A percentile compares a stretch with the other conserved stretches of the same genome.
Evolutionary conservation across 2,797 vertebrate species (phyloP).

Genomic region (Amblyopsis hoosieri): DNA sequence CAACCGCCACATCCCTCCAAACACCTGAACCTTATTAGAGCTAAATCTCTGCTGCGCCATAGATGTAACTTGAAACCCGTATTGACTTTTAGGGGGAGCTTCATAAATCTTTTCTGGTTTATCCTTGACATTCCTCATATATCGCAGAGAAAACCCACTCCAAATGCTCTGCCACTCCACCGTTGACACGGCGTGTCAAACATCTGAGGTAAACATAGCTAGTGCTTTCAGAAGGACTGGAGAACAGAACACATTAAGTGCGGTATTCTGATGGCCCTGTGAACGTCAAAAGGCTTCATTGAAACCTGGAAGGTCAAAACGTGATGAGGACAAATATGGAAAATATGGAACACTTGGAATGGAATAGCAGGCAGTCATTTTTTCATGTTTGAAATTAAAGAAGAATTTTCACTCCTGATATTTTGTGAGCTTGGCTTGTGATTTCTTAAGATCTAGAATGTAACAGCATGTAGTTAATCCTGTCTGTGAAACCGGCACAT

Average conservation of each 20-base stretch:
- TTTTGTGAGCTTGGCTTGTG: too few species aligned
- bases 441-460: too few species aligned
- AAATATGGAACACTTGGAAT: slow-evolving; percentile 37
- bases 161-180: slow-evolving; percentile 20
- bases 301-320: slow-evolving; percentile 5
- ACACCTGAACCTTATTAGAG: slow-evolving; percentile 85
- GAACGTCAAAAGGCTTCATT: slow-evolving; percentile 25
- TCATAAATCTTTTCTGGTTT: slow-evolving; percentile 75
- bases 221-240: slow-evolving; percentile 18
- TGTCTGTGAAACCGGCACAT: neutral
- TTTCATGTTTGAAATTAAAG: neutral
- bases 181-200: slow-evolving; percentile 45
- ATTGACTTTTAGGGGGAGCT: slow-evolving; percentile 77
- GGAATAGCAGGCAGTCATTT: slow-evolving; percentile 12
- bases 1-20: slow-evolving; percentile 49
- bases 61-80: slow-evolving; percentile 77
- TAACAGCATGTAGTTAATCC: too few species aligned
- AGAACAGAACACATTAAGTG: slow-evolving; percentile 18
- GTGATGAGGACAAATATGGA: slow-evolving; percentile 3
- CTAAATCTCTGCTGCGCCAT: slow-evolving; percentile 73
- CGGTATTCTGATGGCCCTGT: slow-evolving; percentile 19
- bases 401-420: too few species aligned
- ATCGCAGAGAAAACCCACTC: slow-evolving; percentile 27
- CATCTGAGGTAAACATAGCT: slow-evolving; percentile 32
- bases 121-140: slow-evolving; percentile 49